Base-by-base conservation (phyloP, 2,797 vertebrate genomes). In the Chrosomus eos region DNA sequence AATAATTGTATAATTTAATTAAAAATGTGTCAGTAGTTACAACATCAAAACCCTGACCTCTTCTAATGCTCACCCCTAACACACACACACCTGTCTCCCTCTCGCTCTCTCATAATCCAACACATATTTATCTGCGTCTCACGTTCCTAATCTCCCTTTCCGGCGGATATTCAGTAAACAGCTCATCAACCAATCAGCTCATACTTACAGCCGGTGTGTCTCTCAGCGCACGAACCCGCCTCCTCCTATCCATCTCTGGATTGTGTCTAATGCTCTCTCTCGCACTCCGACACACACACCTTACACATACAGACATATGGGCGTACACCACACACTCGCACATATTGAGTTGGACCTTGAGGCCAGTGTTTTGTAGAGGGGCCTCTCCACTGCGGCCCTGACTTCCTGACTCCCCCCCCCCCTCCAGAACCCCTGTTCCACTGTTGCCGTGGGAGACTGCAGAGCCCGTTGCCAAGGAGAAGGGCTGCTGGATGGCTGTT, bases 361-460 rank as follows among this genome's bases (percentile, higher is more conserved):
- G 94, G 94, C 94, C 93, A 93, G 93, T 90, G 88, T 94, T 93
- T 93, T 93, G 92, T 92, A 92, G 92, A 92, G 92, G 93, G 93
- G 93, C 92, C 94, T 93, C 93, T 81, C 92, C 90, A 91, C 93
- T 92, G 93, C 90, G 91, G 94, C 94, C 94, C 93, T 94, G 94
- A 96, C 95, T 96, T 95, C 93, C 94, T 95, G 94, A 93, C 95
- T 95, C 93, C 91, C 89, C 88, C 83, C 73, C 92, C 90, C 92
- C 92, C 91, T 90, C 81, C 76, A 88, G 88, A 92, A 92, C 93
- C 93, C 93, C 94, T 93, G 92, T 91, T 95, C 94, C 94, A 95
- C 94, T 94, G 95, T 96, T 96, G 94, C 95, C 91, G 95, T 95
- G 94, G 95, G 95, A 95, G 93, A 96, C 95, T 93, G 95, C 95